These are phyloP conservation scores for Paramisgurnus dabryanus DNA, from an alignment of 2,113 vertebrate species.

Conservation along the genomic window DNA sequence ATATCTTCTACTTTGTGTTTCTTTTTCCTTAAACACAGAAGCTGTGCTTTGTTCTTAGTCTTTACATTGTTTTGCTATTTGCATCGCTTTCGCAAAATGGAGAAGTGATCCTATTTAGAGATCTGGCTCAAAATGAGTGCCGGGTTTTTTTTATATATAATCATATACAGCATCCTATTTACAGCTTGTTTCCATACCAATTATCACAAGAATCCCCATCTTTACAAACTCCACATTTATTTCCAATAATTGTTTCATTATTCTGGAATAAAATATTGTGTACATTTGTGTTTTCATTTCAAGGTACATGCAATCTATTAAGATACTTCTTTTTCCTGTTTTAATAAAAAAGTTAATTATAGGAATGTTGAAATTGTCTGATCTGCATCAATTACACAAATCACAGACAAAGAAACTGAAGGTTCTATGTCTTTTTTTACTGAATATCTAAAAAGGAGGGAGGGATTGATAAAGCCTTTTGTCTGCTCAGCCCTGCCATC, in stretches of 20 bases:
- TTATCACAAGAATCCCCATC: slow-evolving; percentile 29
- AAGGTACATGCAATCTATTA: not conserved
- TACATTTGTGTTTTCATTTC: not conserved
- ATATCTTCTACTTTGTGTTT: not conserved
- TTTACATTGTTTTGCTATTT: not conserved
- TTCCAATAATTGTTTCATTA: not conserved
- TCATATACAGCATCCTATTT: slow-evolving; percentile 8
- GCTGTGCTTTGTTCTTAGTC: not conserved
- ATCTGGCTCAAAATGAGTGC: too few relatives aligned
- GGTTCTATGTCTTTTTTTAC: slow-evolving; percentile 2
- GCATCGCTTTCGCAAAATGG: not conserved
- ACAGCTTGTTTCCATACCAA: slow-evolving; percentile 28
- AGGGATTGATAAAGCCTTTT: slow-evolving; percentile 57
- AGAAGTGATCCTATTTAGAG: not conserved
- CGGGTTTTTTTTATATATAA: not conserved
- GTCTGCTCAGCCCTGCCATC: slow-evolving; percentile 53
- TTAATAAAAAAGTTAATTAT: too few relatives aligned
- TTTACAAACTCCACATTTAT: not conserved
- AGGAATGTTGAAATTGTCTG: not conserved
- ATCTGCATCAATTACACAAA: not conserved
- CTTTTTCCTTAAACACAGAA: not conserved
- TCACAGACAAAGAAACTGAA: slow-evolving; percentile 2
- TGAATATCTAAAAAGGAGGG: slow-evolving; percentile 30
- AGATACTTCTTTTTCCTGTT: too few relatives aligned
- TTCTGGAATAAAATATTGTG: not conserved